Evolutionary conservation across 2,888 invertebrate species (phyloP), one percentile per base, ranked within the genome.

Genomic region (Hybos culiciformis): DNA sequence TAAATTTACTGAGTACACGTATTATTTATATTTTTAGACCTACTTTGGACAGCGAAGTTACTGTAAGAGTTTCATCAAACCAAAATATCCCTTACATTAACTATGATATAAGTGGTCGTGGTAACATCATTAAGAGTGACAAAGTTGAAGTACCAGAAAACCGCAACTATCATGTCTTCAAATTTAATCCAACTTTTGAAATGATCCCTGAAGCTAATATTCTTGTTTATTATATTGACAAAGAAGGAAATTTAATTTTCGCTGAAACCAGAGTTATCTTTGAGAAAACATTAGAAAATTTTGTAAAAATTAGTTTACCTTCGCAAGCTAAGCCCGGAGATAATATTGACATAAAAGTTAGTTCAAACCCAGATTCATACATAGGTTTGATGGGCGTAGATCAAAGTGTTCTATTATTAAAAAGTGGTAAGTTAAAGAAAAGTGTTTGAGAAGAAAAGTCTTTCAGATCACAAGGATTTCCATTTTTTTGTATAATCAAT

Each of bases 311-410:
- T 7, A 71, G 75, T 50, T 68, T 80, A 1, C 74, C 73, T 5
- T 66, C 70, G 4, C 75, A 79, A 61, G 78, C 78, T 0, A 77
- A 80, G 43, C 92, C 92, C 1, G 84, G 84, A 41, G 75, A 80
- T 20, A 73, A 80, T 45, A 77, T 93, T 2, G 80, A 85, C 50
- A 67, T 96, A 9, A 72, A 76, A 4, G 78, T 94, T 11, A 70
- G 74, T 18, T 82, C 93, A 1, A 85, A 83, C 59, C 80, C 88
- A 0, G 83, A 88, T 53, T 90, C 94, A 0, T 80, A 80, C 54
- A 81, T 93, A 14, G 91, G 88, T 4, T 66, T 96, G 8, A 69
- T 94, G 50, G 94, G 88, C 0, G 81, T 90, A 8, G 94, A 96
- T 65, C 81, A 90, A 62, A 81, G 83, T 58, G 83, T 85, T 5